Conservation (phyloP, 2,888 invertebrate species). For the Thyatira batis region DNA sequence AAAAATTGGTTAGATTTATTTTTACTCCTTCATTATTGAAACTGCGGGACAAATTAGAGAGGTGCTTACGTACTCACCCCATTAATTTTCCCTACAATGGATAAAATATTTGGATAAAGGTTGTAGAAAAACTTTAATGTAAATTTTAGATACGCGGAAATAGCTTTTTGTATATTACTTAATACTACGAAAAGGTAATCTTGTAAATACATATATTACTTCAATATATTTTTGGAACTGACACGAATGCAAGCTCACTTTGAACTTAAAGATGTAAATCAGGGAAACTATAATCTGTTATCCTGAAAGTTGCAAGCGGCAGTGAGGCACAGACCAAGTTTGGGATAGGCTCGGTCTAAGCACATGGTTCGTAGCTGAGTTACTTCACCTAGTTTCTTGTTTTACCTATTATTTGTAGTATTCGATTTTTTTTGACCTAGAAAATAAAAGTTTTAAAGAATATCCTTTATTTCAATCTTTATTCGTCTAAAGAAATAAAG, state of each 20-base stretch:
- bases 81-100: not conserved
- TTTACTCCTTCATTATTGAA: not conserved
- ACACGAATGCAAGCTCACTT: not conserved
- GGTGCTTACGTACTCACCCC: not conserved
- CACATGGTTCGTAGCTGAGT: constrained; percentile 6
- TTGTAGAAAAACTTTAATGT: not conserved
- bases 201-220: too few species aligned
- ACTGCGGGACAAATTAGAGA: not conserved
- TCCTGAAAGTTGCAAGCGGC: not conserved
- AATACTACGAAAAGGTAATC: too few species aligned
- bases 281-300: not conserved
- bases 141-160: not conserved
- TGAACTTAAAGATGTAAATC: not conserved
- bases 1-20: constrained; percentile 16
- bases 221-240: not conserved
- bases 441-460: not conserved
- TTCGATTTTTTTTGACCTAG: not conserved
- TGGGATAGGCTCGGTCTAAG: constrained; percentile 7
- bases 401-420: not conserved
- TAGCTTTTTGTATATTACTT: not conserved
- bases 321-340: constrained; percentile 2
- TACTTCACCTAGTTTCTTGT: not conserved
- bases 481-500: not conserved
- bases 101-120: not conserved
- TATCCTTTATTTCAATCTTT: too few species aligned